Evolutionary conservation across 2,888 invertebrate genomes (phyloP).

Genomic region (Dynastes tityus): DNA sequence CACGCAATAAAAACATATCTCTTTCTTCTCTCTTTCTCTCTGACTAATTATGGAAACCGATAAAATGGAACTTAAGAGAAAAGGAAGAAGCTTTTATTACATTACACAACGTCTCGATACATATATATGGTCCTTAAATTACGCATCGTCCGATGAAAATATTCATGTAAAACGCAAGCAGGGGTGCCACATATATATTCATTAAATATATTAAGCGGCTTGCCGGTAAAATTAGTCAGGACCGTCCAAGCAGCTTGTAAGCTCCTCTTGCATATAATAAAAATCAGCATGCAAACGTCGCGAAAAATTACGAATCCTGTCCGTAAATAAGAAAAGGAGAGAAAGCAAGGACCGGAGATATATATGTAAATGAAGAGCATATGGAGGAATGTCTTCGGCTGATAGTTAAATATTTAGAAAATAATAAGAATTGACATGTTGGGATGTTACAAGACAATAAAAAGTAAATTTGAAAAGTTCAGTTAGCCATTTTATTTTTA

Average conservation of each 20-base stretch:
- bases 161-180: slow-evolving; percentile 5
- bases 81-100: not conserved
- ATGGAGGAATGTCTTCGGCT: too few species aligned
- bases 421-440: too few species aligned
- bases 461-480: too few species aligned
- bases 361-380: too few species aligned
- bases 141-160: not conserved
- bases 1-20: too few species aligned
- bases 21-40: too few species aligned
- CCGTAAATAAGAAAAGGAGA: slow-evolving; percentile 65
- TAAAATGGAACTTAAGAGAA: not conserved
- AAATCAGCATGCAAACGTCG: slow-evolving; percentile 45
- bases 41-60: not conserved
- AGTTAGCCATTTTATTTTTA: too few species aligned
- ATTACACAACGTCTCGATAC: not conserved
- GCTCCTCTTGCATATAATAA: slow-evolving; percentile 22
- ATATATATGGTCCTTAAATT: not conserved
- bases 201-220: slow-evolving; percentile 35
- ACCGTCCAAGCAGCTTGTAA: slow-evolving; percentile 23
- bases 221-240: slow-evolving; percentile 32
- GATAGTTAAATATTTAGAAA: too few species aligned
- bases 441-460: too few species aligned
- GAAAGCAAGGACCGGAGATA: too few species aligned
- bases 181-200: slow-evolving; percentile 21
- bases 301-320: slow-evolving; percentile 62